Conservation (phyloP, 2,113 vertebrate species). For the Megaleporinus macrocephalus region DNA sequence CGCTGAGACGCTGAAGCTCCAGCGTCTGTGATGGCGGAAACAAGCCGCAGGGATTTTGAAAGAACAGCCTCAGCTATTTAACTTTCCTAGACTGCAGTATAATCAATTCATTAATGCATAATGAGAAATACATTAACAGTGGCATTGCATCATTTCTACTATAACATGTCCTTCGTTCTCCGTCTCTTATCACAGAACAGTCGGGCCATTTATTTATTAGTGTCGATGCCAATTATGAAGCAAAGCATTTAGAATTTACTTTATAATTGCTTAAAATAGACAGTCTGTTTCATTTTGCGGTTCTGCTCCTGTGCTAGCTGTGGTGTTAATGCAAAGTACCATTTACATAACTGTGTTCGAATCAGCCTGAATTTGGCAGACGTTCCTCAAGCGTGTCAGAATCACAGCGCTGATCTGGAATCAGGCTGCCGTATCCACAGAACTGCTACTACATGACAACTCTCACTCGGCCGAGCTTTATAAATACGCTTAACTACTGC, state of each 20-base stretch:
- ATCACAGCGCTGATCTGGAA: background rate
- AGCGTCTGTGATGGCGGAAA: background rate
- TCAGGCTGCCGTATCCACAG: background rate
- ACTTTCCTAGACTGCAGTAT: background rate
- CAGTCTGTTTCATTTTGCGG: slow-evolving; percentile 4
- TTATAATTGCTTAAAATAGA: slow-evolving; percentile 1
- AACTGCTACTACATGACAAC: background rate
- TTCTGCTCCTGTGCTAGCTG: background rate
- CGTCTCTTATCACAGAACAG: background rate
- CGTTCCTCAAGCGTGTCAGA: background rate
- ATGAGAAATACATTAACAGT: slow-evolving; percentile 9
- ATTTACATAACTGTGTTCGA: slow-evolving; percentile 16
- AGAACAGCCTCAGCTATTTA: background rate
- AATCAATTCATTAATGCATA: background rate
- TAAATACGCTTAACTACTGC: background rate
- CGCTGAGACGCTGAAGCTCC: background rate
- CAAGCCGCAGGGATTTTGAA: background rate
- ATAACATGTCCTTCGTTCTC: background rate
- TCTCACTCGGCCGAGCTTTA: background rate
- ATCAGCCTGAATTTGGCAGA: background rate
- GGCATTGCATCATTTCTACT: slow-evolving; percentile 1
- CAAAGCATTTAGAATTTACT: background rate
- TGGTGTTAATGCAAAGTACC: background rate
- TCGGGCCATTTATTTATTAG: background rate
- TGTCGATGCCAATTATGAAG: background rate